These are phyloP conservation scores for Anolis sagrei DNA, from an alignment of 2,113 vertebrate genomes.

Conservation along the genomic window DNA sequence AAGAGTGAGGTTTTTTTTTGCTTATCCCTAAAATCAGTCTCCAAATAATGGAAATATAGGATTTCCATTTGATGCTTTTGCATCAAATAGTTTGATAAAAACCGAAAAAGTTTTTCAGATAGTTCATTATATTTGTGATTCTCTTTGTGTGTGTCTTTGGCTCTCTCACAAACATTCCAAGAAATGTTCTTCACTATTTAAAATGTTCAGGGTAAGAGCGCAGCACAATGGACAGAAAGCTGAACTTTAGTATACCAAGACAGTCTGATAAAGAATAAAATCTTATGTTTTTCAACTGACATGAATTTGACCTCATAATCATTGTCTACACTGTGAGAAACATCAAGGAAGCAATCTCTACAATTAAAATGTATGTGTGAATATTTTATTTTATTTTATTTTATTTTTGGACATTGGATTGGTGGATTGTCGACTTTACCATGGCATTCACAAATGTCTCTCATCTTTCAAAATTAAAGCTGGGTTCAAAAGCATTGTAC, in stretches of 20 bases:
- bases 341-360: not conserved
- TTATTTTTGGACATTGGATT: not conserved
- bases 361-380: not conserved
- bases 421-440: not conserved
- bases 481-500: no score
- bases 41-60: not conserved
- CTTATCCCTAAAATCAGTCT: not conserved
- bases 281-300: no score
- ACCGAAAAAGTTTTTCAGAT: no score
- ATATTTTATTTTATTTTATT: no score
- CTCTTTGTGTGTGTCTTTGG: no score
- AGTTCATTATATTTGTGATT: not conserved
- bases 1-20: fast-evolving
- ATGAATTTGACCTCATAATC: not conserved
- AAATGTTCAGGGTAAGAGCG: not conserved
- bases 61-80: fast-evolving
- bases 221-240: not conserved
- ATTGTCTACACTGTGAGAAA: not conserved
- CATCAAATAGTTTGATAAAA: no score
- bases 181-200: not conserved
- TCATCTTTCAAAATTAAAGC: no score
- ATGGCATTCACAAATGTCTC: no score
- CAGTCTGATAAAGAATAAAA: not conserved
- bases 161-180: not conserved
- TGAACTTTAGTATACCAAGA: not conserved